A percentile compares a stretch with the other conserved stretches of the same genome.
These are phyloP conservation scores for Alectoris magna DNA, from an alignment of 2,797 vertebrate species.

Conservation along the genomic window DNA sequence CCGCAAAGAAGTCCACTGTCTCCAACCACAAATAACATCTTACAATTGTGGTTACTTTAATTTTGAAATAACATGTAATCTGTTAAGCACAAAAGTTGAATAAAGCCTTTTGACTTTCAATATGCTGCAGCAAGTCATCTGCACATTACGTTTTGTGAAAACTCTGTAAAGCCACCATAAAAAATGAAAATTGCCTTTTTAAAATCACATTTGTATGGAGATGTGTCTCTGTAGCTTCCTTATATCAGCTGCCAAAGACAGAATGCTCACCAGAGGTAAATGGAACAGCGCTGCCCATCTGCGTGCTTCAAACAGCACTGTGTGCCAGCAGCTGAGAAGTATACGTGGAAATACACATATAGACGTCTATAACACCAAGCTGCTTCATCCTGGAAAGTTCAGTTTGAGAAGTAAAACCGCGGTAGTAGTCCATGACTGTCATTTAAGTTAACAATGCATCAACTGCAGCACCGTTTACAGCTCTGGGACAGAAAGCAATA, in stretches of 20 bases:
- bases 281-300: slow-evolving; percentile 82
- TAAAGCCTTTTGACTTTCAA: slow-evolving; percentile 58
- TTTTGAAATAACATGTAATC: slow-evolving; percentile 49
- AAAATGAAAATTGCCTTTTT: slow-evolving; percentile 75
- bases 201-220: slow-evolving; percentile 80
- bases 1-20: slow-evolving; percentile 16
- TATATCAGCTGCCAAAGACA: slow-evolving; percentile 62
- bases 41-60: slow-evolving; percentile 60
- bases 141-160: slow-evolving; percentile 62
- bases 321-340: slow-evolving; percentile 78
- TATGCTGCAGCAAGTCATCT: slow-evolving; percentile 62
- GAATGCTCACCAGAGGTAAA: slow-evolving; percentile 70
- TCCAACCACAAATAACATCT: slow-evolving; percentile 38
- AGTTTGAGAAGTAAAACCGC: slow-evolving; percentile 67
- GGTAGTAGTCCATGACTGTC: slow-evolving; percentile 58
- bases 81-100: slow-evolving; percentile 51
- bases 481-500: slow-evolving; percentile 31
- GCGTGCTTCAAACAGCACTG: slow-evolving; percentile 80
- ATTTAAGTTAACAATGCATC: slow-evolving; percentile 70
- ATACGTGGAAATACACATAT: not conserved
- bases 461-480: slow-evolving; percentile 39
- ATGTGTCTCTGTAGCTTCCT: slow-evolving; percentile 63
- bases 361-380: slow-evolving; percentile 40
- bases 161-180: slow-evolving; percentile 45
- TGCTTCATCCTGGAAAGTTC: slow-evolving; percentile 45